Evolutionary conservation across 2,113 vertebrate genomes (phyloP).

Genomic region (Rhizomys pruinosus): DNA sequence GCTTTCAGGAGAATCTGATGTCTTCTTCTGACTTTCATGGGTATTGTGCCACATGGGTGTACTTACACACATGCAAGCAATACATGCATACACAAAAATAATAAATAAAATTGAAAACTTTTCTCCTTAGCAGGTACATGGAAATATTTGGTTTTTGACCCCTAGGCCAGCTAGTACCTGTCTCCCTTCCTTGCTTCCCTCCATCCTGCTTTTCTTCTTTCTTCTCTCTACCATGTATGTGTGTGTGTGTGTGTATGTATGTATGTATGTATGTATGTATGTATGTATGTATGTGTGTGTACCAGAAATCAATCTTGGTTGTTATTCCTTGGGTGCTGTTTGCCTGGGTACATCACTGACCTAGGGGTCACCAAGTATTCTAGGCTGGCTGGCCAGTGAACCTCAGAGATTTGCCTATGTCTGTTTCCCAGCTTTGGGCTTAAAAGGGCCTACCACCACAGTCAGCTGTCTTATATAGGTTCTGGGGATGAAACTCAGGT

Average conservation of each 20-base stretch:
- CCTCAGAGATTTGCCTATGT: not conserved
- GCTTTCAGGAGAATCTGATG: too few species aligned
- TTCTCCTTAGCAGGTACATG: conserved; percentile 41
- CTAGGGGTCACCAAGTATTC: not conserved
- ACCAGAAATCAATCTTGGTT: not conserved
- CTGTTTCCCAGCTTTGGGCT: not conserved
- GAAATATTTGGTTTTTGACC: conserved; percentile 4
- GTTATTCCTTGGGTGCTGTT: not conserved
- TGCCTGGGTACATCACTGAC: not conserved
- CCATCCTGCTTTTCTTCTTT: not conserved
- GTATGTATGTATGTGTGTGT: not conserved
- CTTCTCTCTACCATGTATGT: too few species aligned
- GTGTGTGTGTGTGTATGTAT: too few species aligned
- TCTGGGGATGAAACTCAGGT: not conserved
- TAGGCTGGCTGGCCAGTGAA: not conserved
- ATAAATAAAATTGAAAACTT: too few species aligned
- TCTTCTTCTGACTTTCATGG: too few species aligned
- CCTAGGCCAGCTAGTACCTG: not conserved
- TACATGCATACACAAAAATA: too few species aligned
- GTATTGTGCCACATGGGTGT: too few species aligned
- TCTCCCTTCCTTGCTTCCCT: not conserved
- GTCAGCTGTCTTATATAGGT: not conserved
- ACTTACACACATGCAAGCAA: too few species aligned
- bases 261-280: too few species aligned
- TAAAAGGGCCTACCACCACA: not conserved